These are phyloP conservation scores for Canis aureus DNA, from an alignment of 2,113 vertebrate genomes.

Conservation along the genomic window DNA sequence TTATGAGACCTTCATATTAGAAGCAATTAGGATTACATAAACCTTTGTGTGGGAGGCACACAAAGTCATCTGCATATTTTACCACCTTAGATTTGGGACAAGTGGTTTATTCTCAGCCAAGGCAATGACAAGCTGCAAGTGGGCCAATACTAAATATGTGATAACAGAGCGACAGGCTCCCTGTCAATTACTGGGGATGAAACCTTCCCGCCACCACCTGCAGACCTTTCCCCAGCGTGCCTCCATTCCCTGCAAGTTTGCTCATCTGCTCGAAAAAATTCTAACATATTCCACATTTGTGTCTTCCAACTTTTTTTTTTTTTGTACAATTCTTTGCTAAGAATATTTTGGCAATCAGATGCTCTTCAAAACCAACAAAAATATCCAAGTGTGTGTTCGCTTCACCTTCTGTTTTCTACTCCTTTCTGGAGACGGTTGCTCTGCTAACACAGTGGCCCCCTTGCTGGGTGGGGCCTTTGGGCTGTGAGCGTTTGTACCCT, in stretches of 20 bases:
- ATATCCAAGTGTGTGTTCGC: conserved; percentile 57
- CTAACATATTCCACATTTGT: conserved; percentile 53
- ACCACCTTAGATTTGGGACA: conserved; percentile 40
- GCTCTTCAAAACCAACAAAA: conserved; percentile 70
- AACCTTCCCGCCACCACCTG: conserved; percentile 47
- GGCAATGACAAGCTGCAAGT: conserved; percentile 67
- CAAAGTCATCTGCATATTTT: conserved; percentile 60
- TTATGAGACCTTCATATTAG: not conserved
- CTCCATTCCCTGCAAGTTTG: conserved; percentile 21
- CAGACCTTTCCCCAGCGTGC: conserved; percentile 1
- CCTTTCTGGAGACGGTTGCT: not conserved
- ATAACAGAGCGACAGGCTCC: conserved; percentile 48
- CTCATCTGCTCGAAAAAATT: conserved; percentile 71
- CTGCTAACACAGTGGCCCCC: not conserved
- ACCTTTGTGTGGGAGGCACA: conserved; percentile 30
- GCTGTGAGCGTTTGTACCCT: not conserved
- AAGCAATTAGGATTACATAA: conserved; percentile 50
- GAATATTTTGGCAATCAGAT: conserved; percentile 79
- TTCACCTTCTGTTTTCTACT: conserved; percentile 61
- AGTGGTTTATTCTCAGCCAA: conserved; percentile 59
- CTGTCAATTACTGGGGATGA: conserved; percentile 35
- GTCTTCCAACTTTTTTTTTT: conserved; percentile 68
- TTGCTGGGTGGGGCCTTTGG: not conserved
- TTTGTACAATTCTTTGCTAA: conserved; percentile 64
- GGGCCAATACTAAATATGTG: conserved; percentile 47